A percentile compares a stretch with the other conserved stretches of the same genome.
Evolutionary conservation across 1,140 invertebrate genomes (phyloP).

Genomic region (Adoxophyes honmai): DNA sequence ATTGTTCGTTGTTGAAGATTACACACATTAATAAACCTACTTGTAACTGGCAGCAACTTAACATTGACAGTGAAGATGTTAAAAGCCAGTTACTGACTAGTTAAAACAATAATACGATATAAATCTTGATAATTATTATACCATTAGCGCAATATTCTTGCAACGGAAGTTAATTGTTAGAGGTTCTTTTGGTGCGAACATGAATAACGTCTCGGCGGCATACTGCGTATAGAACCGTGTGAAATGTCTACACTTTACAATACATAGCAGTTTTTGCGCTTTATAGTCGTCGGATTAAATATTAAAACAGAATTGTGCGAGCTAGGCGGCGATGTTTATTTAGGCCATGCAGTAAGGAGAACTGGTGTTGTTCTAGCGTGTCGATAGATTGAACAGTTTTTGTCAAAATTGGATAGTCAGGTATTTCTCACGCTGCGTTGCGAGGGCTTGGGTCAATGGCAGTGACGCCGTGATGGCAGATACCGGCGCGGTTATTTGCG

Average conservation of each 20-base stretch:
- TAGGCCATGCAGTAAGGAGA: conserved; percentile 5
- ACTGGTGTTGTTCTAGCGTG: not conserved
- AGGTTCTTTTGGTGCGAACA: conserved; percentile 37
- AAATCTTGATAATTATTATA: conserved; percentile 43
- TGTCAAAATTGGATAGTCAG: conserved; percentile 7
- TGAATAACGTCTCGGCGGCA: conserved; percentile 48
- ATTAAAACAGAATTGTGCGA: conserved; percentile 27
- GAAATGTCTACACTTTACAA: conserved; percentile 30
- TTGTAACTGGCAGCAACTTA: not conserved
- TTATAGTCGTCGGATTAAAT: conserved; percentile 33
- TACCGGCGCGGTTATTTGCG: conserved; percentile 4
- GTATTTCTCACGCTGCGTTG: conserved; percentile 5
- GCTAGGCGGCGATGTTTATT: conserved; percentile 1
- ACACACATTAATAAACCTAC: no score
- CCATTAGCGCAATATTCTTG: conserved; percentile 44
- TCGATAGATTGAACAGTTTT: conserved; percentile 2
- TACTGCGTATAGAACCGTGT: conserved; percentile 31
- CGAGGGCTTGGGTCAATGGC: conserved; percentile 1
- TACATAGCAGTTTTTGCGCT: conserved; percentile 26
- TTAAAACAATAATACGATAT: conserved; percentile 36
- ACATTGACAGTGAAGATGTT: conserved; percentile 3
- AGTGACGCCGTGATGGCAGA: conserved; percentile 11
- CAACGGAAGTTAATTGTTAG: conserved; percentile 56
- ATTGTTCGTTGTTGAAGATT: no score
- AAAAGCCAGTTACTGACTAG: conserved; percentile 19